phyloP scores from a whole-genome alignment of 2,888 invertebrate species.

The Acanthoscelides obtectus region DNA sequence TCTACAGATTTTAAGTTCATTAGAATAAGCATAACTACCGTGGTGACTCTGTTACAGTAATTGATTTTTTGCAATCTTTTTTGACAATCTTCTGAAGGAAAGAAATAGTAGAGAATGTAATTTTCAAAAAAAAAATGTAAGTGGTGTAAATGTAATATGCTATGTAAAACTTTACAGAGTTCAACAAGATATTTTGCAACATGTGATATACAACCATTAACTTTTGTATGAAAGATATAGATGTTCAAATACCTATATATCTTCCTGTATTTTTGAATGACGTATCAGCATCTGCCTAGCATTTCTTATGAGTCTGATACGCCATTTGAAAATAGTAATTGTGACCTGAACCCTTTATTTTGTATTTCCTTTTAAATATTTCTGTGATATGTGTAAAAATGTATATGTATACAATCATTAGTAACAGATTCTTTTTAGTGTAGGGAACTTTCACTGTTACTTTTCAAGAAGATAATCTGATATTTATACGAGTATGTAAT shows the following conservation, averaged over 20 bases:
- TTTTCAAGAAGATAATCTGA: not conserved
- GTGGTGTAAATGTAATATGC: too few relatives aligned
- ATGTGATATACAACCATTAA: not conserved
- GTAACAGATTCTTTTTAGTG: not conserved
- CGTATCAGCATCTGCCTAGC: not conserved
- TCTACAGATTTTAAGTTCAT: too few relatives aligned
- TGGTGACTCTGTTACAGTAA: too few relatives aligned
- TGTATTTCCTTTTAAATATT: not conserved
- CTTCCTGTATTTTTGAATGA: not conserved
- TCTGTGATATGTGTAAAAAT: not conserved
- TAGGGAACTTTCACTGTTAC: not conserved
- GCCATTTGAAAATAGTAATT: not conserved
- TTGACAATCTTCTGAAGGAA: too few relatives aligned
- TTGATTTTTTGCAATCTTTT: too few relatives aligned
- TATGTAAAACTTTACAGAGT: too few relatives aligned
- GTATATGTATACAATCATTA: not conserved
- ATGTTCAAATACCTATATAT: not conserved
- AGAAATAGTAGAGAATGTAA: too few relatives aligned
- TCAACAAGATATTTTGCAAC: not conserved
- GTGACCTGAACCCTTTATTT: not conserved
- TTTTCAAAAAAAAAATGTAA: too few relatives aligned
- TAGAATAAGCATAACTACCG: too few relatives aligned
- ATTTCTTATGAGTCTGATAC: not conserved
- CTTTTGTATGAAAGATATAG: not conserved
- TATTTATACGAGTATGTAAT: not conserved